These are phyloP conservation scores for Oscarella lobularis DNA, from an alignment of 37 sponge, comb jelly and placozoan genomes.

Conservation along the genomic window DNA sequence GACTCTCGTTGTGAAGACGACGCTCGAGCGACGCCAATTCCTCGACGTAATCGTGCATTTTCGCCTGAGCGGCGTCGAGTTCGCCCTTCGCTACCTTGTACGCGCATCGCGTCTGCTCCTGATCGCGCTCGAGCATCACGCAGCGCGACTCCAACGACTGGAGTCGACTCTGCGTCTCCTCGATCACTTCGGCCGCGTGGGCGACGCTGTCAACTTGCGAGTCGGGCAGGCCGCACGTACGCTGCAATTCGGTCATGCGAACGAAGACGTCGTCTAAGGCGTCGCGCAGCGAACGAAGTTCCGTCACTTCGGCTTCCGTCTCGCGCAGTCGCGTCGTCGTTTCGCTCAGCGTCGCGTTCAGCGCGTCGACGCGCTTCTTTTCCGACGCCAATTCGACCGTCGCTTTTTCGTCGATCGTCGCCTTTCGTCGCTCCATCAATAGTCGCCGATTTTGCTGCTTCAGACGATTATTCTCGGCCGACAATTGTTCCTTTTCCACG, in stretches of 20 bases:
- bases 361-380: background rate
- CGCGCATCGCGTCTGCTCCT: background rate
- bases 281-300: background rate
- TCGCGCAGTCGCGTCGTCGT: background rate
- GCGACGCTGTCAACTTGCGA: background rate
- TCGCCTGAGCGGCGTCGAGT: background rate
- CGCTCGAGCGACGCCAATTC: background rate
- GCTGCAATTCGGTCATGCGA: background rate
- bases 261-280: background rate
- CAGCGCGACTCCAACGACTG: background rate
- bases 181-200: background rate
- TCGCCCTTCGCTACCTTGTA: background rate
- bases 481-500: background rate
- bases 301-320: background rate
- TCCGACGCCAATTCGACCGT: background rate
- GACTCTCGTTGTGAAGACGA: background rate
- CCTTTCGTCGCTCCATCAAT: background rate
- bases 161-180: background rate
- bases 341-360: background rate
- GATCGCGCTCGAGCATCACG: background rate
- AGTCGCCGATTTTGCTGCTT: background rate
- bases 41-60: background rate
- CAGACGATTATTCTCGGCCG: background rate
- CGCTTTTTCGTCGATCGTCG: background rate
- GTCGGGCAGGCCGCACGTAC: background rate